A percentile compares a stretch with the other conserved stretches of the same genome.
Evolutionary conservation across 2,888 invertebrate genomes (phyloP).

Genomic region (Xanthia togata): DNA sequence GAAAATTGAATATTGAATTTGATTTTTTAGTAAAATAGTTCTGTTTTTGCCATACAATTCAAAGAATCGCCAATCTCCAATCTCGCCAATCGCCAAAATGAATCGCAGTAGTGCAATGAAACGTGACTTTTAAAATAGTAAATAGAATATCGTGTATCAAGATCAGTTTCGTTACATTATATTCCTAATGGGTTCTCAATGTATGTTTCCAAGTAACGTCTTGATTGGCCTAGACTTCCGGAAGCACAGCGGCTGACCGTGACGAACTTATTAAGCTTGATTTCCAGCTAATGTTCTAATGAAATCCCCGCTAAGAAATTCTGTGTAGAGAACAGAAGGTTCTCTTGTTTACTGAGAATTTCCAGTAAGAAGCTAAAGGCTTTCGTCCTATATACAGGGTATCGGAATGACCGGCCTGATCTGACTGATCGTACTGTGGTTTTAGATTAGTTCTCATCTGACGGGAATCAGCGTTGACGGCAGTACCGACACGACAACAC

Average conservation of each 20-base stretch:
- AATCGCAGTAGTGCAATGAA: background rate
- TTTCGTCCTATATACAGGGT: background rate
- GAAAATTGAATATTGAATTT: slow-evolving; percentile 34
- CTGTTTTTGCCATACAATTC: too few relatives aligned
- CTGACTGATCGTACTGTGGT: too few relatives aligned
- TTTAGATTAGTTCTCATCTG: background rate
- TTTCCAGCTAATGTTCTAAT: slow-evolving; percentile 3
- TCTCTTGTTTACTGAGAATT: background rate
- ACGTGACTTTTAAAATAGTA: background rate
- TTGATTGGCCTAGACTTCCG: background rate
- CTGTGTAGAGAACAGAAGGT: background rate
- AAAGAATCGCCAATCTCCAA: background rate
- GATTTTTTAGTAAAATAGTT: too few relatives aligned
- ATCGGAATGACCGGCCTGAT: background rate
- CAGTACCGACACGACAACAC: background rate
- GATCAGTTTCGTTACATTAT: too few relatives aligned
- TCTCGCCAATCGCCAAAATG: too few relatives aligned
- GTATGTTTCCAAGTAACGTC: slow-evolving; percentile 1
- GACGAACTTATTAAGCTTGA: background rate
- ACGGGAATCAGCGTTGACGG: background rate
- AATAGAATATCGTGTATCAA: background rate
- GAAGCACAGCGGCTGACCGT: background rate
- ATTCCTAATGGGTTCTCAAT: background rate
- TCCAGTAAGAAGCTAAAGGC: too few relatives aligned
- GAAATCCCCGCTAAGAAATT: background rate